These are phyloP conservation scores for Lepidurus packardi DNA, from an alignment of 1,140 invertebrate species.

Conservation along the genomic window DNA sequence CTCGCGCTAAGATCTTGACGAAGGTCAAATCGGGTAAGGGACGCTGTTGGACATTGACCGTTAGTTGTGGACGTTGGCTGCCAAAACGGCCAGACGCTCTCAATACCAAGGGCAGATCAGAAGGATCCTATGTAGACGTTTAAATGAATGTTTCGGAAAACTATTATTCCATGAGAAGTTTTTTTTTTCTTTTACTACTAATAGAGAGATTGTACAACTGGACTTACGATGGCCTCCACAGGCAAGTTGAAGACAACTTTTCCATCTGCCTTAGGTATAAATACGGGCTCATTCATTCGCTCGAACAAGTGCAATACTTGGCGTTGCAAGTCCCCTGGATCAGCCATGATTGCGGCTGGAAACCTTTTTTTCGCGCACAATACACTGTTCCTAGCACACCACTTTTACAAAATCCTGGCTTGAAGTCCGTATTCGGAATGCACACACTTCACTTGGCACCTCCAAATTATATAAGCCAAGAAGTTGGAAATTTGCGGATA, in stretches of 20 bases:
- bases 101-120: too few relatives aligned
- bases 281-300: conserved; percentile 24
- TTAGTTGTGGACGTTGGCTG: background rate
- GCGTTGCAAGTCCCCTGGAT: background rate
- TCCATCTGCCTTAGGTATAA: conserved; percentile 17
- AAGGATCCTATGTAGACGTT: background rate
- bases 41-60: background rate
- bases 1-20: conserved; percentile 33
- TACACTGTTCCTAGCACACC: background rate
- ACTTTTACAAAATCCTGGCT: background rate
- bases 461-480: background rate
- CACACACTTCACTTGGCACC: background rate
- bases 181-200: background rate
- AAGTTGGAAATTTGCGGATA: background rate
- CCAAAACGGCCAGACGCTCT: background rate
- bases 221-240: background rate
- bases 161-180: background rate
- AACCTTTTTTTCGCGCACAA: background rate
- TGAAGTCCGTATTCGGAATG: background rate
- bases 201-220: conserved; percentile 6
- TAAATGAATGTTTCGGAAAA: background rate
- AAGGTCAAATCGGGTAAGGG: conserved; percentile 23
- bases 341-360: background rate
- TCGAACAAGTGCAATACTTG: conserved; percentile 31
- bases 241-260: background rate